Conservation (phyloP, 2,113 vertebrate species). For the Lasiurus cinereus region DNA sequence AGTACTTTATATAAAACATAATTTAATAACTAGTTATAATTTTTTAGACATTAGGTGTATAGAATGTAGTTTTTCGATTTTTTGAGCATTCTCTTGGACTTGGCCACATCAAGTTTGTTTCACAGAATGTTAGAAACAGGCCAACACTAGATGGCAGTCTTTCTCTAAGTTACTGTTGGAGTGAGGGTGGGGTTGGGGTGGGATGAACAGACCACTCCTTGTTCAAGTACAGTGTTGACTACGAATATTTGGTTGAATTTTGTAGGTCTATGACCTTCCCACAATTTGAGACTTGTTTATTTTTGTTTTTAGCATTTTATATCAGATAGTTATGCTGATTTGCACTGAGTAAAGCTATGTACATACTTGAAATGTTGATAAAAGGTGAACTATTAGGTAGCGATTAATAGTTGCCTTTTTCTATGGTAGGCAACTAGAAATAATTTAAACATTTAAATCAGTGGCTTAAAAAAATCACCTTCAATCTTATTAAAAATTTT, state of each 20-base stretch:
- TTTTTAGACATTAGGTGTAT: background rate
- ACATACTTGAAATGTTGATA: conserved; percentile 24
- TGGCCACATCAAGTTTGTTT: conserved; percentile 9
- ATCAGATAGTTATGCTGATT: background rate
- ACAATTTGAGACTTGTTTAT: background rate
- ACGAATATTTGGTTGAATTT: rapidly evolving
- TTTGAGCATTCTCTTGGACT: conserved; percentile 10
- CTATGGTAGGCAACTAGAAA: background rate
- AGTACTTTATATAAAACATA: background rate
- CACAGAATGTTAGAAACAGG: conserved; percentile 19
- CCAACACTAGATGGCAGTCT: conserved; percentile 87
- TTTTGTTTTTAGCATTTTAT: conserved; percentile 13
- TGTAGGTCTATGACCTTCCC: background rate
- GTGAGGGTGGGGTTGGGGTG: rapidly evolving
- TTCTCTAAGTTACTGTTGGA: conserved; percentile 63
- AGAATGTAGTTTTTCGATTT: conserved; percentile 41
- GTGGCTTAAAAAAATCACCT: background rate
- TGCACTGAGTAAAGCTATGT: background rate
- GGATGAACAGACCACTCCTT: background rate
- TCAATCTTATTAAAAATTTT: too few relatives aligned
- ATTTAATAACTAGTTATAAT: conserved; percentile 23
- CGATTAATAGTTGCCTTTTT: conserved; percentile 19
- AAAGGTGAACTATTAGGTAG: background rate
- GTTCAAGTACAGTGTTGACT: background rate
- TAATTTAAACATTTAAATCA: background rate